phyloP scores from a whole-genome alignment of 1,140 invertebrate genomes.

The Leptoteleia sp. region DNA sequence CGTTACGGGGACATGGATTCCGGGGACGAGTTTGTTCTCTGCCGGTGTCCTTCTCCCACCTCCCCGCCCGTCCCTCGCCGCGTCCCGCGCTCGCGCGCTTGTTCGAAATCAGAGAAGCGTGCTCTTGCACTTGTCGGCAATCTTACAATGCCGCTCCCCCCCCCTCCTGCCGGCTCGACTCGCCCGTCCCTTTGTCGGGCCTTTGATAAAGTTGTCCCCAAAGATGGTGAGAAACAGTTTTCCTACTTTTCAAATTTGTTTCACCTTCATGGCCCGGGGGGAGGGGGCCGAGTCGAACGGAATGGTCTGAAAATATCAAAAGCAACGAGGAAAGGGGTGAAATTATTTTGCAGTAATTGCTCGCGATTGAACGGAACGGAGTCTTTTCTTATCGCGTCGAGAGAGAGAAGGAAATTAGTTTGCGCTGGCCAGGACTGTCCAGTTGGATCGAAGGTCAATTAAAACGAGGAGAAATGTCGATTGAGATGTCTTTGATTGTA shows the following conservation, averaged over 20 bases:
- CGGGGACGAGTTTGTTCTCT: constrained; percentile 52
- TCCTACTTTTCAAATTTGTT: constrained; percentile 20
- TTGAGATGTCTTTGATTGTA: no score
- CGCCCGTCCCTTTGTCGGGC: constrained; percentile 30
- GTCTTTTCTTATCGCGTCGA: no score
- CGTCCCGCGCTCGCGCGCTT: constrained; percentile 3
- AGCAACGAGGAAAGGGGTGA: no score
- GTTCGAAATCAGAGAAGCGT: constrained; percentile 30
- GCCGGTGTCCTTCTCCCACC: constrained; percentile 32
- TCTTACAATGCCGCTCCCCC: constrained; percentile 33
- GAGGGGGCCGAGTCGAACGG: no score
- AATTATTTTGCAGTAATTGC: no score
- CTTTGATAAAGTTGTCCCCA: constrained; percentile 37
- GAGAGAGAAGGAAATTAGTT: no score
- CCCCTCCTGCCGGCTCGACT: constrained; percentile 6
- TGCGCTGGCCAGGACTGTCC: no score
- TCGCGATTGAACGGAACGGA: no score
- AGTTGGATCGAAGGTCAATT: no score
- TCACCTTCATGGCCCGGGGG: not conserved
- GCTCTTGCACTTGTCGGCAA: constrained; percentile 46
- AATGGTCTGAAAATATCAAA: no score
- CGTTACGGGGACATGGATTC: constrained; percentile 50
- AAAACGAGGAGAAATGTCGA: no score
- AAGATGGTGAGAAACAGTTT: constrained; percentile 36
- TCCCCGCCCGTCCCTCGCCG: not conserved